Evolutionary conservation across 2,888 invertebrate genomes (phyloP).

Genomic region (Eretmocerus hayati): DNA sequence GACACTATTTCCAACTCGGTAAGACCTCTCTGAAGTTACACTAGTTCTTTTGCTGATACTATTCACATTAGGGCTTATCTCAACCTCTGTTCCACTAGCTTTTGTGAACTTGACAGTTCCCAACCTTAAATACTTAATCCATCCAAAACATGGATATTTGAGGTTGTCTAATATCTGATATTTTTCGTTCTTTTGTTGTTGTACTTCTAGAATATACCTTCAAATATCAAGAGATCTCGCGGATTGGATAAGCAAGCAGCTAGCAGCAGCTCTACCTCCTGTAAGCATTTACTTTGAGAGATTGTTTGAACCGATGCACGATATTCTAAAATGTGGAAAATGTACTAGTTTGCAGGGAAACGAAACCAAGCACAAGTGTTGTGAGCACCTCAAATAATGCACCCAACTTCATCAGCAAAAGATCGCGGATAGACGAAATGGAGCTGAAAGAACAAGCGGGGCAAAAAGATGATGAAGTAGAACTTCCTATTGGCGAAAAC

Average conservation of each 20-base stretch:
- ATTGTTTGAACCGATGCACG: background rate
- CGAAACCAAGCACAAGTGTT: constrained; percentile 25
- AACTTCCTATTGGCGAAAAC: constrained; percentile 24
- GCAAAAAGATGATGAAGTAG: constrained; percentile 25
- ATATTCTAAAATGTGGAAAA: background rate
- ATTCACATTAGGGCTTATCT: no score
- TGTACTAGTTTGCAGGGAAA: constrained; percentile 13
- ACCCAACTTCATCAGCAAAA: constrained; percentile 35
- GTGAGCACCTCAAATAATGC: constrained; percentile 28
- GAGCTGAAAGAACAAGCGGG: constrained; percentile 26
- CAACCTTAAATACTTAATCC: no score
- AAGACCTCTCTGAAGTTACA: no score
- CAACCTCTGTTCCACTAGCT: no score
- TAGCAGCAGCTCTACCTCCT: constrained; percentile 12
- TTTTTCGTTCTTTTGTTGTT: no score
- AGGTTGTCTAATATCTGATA: no score
- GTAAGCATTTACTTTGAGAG: constrained; percentile 3
- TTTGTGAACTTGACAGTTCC: no score
- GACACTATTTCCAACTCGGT: constrained; percentile 19
- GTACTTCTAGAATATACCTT: constrained; percentile 16
- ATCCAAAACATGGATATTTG: no score
- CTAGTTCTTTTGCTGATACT: no score
- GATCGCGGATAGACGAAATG: constrained; percentile 35
- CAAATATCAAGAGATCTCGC: constrained; percentile 15
- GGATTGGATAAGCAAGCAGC: constrained; percentile 11